Percentiles rank a stretch among this genome's conserved stretches.
Conservation (phyloP, 1,140 invertebrate species). For the Orchesella cincta region DNA sequence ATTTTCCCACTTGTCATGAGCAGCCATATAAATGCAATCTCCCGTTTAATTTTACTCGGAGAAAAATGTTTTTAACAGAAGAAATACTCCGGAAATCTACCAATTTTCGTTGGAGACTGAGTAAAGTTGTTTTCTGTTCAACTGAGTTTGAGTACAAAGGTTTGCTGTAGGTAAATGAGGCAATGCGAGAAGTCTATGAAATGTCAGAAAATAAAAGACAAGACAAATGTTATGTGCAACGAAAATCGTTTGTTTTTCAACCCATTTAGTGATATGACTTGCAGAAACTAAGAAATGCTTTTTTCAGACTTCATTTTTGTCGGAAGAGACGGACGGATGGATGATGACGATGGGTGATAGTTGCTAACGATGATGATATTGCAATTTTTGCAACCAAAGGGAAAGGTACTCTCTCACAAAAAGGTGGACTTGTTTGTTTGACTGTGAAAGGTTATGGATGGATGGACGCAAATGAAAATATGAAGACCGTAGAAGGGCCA, state of each 20-base stretch:
- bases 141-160: neutral
- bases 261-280: conserved; percentile 21
- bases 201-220: neutral
- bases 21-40: neutral
- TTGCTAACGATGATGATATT: conserved; percentile 22
- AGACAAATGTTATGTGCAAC: neutral
- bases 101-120: conserved; percentile 17
- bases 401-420: conserved; percentile 1
- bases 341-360: conserved; percentile 3
- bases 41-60: neutral
- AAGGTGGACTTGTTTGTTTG: neutral
- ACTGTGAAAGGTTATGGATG: conserved; percentile 27
- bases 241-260: conserved; percentile 19
- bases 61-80: conserved; percentile 5
- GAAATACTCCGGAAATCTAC: neutral
- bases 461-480: conserved; percentile 5
- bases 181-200: neutral
- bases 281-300: conserved; percentile 13
- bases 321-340: neutral
- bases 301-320: neutral
- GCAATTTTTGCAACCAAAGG: conserved; percentile 26
- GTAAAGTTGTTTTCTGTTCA: neutral
- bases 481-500: too few species aligned
- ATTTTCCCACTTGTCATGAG: conserved; percentile 11
- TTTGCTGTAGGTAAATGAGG: conserved; percentile 16